A percentile compares a stretch with the other conserved stretches of the same genome.
Evolutionary conservation across 2,888 invertebrate species (phyloP).

Genomic region (Meandrusa payeni): DNA sequence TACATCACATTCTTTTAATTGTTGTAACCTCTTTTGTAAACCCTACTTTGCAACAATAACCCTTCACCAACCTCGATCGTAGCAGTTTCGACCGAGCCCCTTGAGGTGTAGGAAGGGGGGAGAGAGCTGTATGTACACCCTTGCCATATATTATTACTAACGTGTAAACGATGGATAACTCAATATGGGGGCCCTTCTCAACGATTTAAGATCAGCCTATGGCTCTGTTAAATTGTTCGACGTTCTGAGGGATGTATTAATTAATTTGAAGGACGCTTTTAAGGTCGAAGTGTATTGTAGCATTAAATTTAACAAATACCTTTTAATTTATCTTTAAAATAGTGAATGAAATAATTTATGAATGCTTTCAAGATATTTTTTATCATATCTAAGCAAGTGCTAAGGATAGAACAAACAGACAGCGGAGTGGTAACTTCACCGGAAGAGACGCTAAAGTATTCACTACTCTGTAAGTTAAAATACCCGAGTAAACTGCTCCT

Average conservation of each 20-base stretch:
- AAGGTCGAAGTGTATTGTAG: conserved; percentile 1
- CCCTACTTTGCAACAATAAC: conserved; percentile 46
- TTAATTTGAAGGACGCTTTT: conserved; percentile 52
- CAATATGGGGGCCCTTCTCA: conserved; percentile 61
- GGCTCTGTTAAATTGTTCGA: conserved; percentile 55
- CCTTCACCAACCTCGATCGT: conserved; percentile 57
- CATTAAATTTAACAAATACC: conserved; percentile 2
- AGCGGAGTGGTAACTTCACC: too few species aligned
- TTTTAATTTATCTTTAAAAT: not conserved
- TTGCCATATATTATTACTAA: conserved; percentile 69
- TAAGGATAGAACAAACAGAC: too few species aligned
- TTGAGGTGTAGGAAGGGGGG: conserved; percentile 38
- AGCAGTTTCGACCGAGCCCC: conserved; percentile 35
- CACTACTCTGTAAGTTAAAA: too few species aligned
- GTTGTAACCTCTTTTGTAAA: too few species aligned
- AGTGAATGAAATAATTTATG: too few species aligned
- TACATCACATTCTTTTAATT: too few species aligned
- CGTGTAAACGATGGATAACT: conserved; percentile 69
- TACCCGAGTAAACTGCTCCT: too few species aligned
- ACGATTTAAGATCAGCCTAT: conserved; percentile 71
- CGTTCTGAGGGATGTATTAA: conserved; percentile 59
- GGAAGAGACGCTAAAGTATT: too few species aligned
- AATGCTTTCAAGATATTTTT: too few species aligned
- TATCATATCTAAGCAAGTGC: too few species aligned
- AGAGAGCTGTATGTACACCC: conserved; percentile 36